phyloP scores from a whole-genome alignment of 2,888 invertebrate genomes.

The Morpho deidamia region DNA sequence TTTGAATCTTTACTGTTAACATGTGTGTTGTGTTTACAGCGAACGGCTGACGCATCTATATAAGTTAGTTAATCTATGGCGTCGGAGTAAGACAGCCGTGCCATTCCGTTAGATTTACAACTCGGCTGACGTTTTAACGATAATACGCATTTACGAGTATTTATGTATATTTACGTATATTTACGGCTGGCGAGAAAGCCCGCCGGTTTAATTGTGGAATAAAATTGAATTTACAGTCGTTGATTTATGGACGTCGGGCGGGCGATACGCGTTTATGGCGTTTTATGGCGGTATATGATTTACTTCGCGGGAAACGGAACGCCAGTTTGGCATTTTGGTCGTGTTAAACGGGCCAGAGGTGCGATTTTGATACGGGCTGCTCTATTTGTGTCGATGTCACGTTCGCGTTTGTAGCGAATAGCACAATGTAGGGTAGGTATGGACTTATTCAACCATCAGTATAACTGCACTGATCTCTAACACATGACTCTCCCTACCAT shows the following conservation, averaged over 20 bases:
- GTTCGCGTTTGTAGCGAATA: not conserved
- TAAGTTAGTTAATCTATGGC: slow-evolving; percentile 26
- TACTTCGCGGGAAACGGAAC: slow-evolving; percentile 32
- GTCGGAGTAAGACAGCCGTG: slow-evolving; percentile 43
- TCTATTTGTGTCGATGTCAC: too few relatives aligned
- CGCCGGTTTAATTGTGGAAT: slow-evolving; percentile 75
- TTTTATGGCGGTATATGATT: slow-evolving; percentile 40
- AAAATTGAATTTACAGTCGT: slow-evolving; percentile 73
- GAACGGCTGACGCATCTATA: slow-evolving; percentile 19
- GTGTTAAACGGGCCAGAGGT: slow-evolving; percentile 9
- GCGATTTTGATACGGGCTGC: not conserved
- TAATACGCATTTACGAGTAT: slow-evolving; percentile 76
- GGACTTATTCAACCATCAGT: too few relatives aligned
- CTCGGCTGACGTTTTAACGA: slow-evolving; percentile 73
- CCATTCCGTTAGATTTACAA: slow-evolving; percentile 65
- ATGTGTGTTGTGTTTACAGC: slow-evolving; percentile 1
- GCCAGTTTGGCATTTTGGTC: slow-evolving; percentile 16
- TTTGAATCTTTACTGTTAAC: not conserved
- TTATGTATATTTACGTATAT: slow-evolving; percentile 71
- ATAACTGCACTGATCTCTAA: too few relatives aligned
- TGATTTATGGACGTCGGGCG: slow-evolving; percentile 52
- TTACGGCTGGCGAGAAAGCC: slow-evolving; percentile 68
- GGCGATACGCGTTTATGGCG: slow-evolving; percentile 42
- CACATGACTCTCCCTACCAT: too few relatives aligned
- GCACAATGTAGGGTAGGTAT: too few relatives aligned